phyloP scores from a whole-genome alignment of 2,797 vertebrate genomes.

The Halcyon leucocephala region DNA sequence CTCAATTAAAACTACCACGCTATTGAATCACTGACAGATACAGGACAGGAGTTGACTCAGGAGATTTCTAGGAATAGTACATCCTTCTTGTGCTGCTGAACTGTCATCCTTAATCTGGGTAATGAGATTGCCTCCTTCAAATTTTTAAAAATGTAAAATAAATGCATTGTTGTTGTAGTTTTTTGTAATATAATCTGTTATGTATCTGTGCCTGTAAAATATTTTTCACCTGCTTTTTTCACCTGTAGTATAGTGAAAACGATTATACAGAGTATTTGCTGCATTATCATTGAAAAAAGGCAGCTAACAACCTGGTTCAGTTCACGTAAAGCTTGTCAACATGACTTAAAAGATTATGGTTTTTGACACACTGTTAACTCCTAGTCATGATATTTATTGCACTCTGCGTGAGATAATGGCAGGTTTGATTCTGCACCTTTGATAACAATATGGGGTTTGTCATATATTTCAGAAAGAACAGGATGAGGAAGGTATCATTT shows the following conservation, averaged over 20 bases:
- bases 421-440: background rate
- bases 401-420: background rate
- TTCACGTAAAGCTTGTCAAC: background rate
- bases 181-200: background rate
- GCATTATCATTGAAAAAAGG: background rate
- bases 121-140: background rate
- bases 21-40: background rate
- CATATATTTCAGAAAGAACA: background rate
- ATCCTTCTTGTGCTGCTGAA: background rate
- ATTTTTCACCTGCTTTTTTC: background rate
- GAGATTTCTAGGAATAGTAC: conserved; percentile 15
- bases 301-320: background rate
- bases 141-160: background rate
- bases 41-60: background rate
- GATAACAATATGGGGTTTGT: background rate
- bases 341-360: background rate
- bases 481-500: background rate
- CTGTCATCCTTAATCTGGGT: background rate
- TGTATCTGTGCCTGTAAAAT: background rate
- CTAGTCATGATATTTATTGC: background rate
- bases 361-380: background rate
- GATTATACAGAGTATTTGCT: background rate
- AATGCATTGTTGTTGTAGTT: background rate
- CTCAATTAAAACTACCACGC: background rate
- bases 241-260: background rate